Base-by-base conservation (phyloP, 53 echinoderm and acorn worm genomes). In the Zoroaster sp. region DNA sequence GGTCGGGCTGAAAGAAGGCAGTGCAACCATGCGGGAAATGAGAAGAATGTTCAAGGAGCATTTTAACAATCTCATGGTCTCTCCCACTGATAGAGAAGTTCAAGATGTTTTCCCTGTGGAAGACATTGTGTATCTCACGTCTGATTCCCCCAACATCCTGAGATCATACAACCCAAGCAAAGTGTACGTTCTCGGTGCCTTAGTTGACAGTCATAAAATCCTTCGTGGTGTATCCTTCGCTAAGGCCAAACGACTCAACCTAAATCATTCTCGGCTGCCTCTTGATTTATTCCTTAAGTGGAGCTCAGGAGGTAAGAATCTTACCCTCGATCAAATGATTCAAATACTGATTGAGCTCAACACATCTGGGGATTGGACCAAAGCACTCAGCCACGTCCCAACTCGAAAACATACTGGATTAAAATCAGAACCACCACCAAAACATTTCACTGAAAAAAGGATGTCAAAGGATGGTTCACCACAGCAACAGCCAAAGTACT, bases 101-200 rank as follows among this genome's bases (percentile, higher is more conserved):
- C 51, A 93, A 10, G 99, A 99, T 8, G 59, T 85, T 49, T 99
- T 96, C 40, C 94, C 96, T 3, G 74, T 65, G 12, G 81, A 96
- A 21, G 73, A 99, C n/a, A 42, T 99, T 1, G 76, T 99, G 31
- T 99, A 96, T 68, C 78, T 99, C 59, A 93, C 93, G 42, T 89
- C 99, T 17, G 99, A 99, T 31, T 99, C 99, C 0, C 87, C 93
- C 46, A 99, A 99, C 49, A 83, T 96, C 43, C 33, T 99, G 75
- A 66, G 75, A 79, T 49, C 89, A 3, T 96, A 73, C 67, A 91
- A 99, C 65, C 77, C 74, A 1, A 90, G 90, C 70, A 94, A 93
- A 73, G 91, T 94, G 3, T 94, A 99, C 53, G 80, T 99, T 20
- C 55, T 99, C 5, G 99, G 99, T 18, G 99, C 91, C 32, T 78